Evolutionary conservation across 2,113 vertebrate species (phyloP), one percentile per base, ranked within the genome.

Genomic region (Pithys albifrons): DNA sequence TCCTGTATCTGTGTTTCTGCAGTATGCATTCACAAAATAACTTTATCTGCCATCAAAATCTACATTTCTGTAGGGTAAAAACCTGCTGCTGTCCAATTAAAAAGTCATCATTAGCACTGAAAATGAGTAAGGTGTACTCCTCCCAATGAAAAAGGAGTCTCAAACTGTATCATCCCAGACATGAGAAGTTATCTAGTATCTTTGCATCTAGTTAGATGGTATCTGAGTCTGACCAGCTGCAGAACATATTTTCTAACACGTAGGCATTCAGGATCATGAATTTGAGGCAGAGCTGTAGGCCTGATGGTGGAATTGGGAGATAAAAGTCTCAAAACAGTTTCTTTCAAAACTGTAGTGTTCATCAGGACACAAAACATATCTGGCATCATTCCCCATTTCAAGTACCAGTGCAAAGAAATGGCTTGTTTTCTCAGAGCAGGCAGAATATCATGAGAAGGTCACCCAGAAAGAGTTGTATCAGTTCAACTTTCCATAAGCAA

Each of bases 401-500:
- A 77, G 19, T 19, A 57, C 12, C 16, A 46, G 29, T 33, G 52
- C 89, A 85, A 88, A 95, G 39, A 85, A 85, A 78, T 22, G 18
- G 31, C n/a, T 85, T 91, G 29, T 77, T 80, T 92, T n/a, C 70
- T 48, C 48, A 51, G 43, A 74, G 73, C 57, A 70, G 81, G 77
- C 69, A 84, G 48, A 70, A 71, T 54, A 25, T 76, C 1, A 5
- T 67, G 80, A 87, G 93, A 96, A 96, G 77, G 89, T 94, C 87
- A 94, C 70, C 69, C 25, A 75, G 39, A 2, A 8, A 92, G 89
- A 81, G 19, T 17, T 9, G 1, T 31, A 84, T 43, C 70, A 71
- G 48, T 87, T 75, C 70, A 82, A 59, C 70, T 93, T 94, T 89
- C 95, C 95, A 85, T 75, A 61, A 78, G 73, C 80, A 87, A 64